Percentiles rank a stretch among this genome's conserved stretches.
Evolutionary conservation across 2,113 vertebrate genomes (phyloP).

Genomic region (Podarcis raffonei): DNA sequence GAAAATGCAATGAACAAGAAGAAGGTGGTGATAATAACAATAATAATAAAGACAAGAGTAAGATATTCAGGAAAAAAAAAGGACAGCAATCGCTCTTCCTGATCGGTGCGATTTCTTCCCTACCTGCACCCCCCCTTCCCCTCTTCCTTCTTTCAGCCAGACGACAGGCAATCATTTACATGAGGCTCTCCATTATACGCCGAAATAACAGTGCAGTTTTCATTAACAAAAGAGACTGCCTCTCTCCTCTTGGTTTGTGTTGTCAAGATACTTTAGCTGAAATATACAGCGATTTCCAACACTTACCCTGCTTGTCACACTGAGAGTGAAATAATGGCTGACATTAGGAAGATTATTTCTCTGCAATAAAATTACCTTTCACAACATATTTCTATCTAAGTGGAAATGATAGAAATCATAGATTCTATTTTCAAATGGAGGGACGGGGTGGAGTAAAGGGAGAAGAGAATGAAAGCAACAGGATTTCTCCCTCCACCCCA

Average conservation of each 20-base stretch:
- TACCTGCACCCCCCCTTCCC: neutral
- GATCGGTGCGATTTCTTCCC: slow-evolving; percentile 31
- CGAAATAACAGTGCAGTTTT: slow-evolving; percentile 75
- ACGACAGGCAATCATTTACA: slow-evolving; percentile 73
- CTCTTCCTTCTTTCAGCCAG: slow-evolving; percentile 55
- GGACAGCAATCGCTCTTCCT: slow-evolving; percentile 27
- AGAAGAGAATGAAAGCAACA: slow-evolving; percentile 62
- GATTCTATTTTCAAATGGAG: slow-evolving; percentile 69
- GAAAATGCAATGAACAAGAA: slow-evolving; percentile 32
- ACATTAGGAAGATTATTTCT: slow-evolving; percentile 77
- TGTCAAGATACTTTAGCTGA: slow-evolving; percentile 76
- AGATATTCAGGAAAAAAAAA: slow-evolving; percentile 41
- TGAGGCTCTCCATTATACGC: slow-evolving; percentile 71
- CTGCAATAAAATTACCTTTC: slow-evolving; percentile 76
- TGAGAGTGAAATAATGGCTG: slow-evolving; percentile 77
- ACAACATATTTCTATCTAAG: slow-evolving; percentile 76
- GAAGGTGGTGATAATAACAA: slow-evolving; percentile 13
- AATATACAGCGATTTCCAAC: slow-evolving; percentile 73
- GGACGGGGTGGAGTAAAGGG: neutral
- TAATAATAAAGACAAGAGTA: slow-evolving; percentile 31
- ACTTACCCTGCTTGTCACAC: slow-evolving; percentile 76
- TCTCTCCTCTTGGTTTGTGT: slow-evolving; percentile 72
- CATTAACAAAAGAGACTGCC: slow-evolving; percentile 72
- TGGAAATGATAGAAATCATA: slow-evolving; percentile 75
- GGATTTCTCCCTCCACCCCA: slow-evolving; percentile 30